Conservation (phyloP, 2,888 invertebrate genomes). For the Oscheius sp. region DNA sequence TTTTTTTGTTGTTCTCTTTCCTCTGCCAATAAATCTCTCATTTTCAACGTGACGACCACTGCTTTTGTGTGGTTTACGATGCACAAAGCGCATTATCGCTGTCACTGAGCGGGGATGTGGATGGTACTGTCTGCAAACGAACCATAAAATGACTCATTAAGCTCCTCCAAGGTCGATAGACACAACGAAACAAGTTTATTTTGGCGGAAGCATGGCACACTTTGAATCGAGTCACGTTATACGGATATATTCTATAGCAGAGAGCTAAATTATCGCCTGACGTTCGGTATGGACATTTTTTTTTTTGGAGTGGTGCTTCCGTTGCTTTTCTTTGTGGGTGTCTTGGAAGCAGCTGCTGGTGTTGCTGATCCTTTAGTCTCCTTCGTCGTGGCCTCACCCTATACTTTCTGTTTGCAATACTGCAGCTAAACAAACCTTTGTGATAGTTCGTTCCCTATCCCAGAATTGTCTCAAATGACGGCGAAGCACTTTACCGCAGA, state of each 20-base stretch:
- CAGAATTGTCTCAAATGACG: conserved; percentile 65
- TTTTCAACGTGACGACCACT: not conserved
- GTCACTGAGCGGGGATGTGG: conserved; percentile 8
- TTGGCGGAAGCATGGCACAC: not conserved
- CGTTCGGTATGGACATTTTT: conserved; percentile 12
- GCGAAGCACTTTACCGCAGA: conserved; percentile 66
- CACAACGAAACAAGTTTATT: conserved; percentile 20
- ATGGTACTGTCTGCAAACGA: not conserved
- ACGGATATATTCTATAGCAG: not conserved
- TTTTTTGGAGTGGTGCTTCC: conserved; percentile 40
- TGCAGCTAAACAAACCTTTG: conserved; percentile 44
- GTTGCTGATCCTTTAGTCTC: conserved; percentile 39
- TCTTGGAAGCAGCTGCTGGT: conserved; percentile 38
- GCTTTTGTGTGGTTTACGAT: conserved; percentile 33
- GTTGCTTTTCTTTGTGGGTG: conserved; percentile 47
- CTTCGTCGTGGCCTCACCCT: conserved; percentile 45
- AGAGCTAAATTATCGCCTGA: not conserved
- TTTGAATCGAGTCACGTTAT: not conserved
- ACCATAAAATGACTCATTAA: conserved; percentile 24
- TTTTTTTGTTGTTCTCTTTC: conserved; percentile 25
- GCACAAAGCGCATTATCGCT: conserved; percentile 37
- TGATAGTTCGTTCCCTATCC: conserved; percentile 65
- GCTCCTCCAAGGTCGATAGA: not conserved
- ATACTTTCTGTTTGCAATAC: conserved; percentile 9
- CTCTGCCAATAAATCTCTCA: conserved; percentile 22